These are phyloP conservation scores for Scrobipalpa costella DNA, from an alignment of 2,888 invertebrate species.

Conservation along the genomic window DNA sequence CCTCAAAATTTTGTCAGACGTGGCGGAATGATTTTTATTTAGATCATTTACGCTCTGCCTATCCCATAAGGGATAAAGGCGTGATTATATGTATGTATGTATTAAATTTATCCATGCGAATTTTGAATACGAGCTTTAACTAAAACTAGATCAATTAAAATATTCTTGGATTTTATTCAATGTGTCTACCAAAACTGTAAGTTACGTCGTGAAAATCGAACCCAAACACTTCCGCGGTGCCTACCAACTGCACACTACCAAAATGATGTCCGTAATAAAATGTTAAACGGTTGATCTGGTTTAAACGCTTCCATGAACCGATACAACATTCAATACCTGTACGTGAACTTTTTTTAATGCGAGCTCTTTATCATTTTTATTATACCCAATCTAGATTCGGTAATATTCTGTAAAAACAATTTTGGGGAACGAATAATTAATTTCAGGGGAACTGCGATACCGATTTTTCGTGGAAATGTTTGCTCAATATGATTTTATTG, in stretches of 20 bases:
- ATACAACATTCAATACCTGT: constrained; percentile 37
- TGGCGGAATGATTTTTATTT: too few relatives aligned
- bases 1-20: too few relatives aligned
- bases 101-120: too few relatives aligned
- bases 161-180: too few relatives aligned
- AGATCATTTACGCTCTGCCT: too few relatives aligned
- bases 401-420: constrained; percentile 17
- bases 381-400: constrained; percentile 11
- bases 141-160: too few relatives aligned
- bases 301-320: constrained; percentile 55
- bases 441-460: neutral
- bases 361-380: neutral
- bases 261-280: constrained; percentile 52
- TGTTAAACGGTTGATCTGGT: constrained; percentile 55
- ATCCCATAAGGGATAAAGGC: too few relatives aligned
- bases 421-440: constrained; percentile 11
- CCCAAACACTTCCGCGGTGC: neutral
- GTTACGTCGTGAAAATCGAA: neutral
- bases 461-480: constrained; percentile 14
- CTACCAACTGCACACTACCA: constrained; percentile 23
- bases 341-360: neutral
- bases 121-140: too few relatives aligned
- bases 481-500: neutral
- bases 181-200: too few relatives aligned
- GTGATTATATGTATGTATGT: too few relatives aligned